These are phyloP conservation scores for Rhinatrema bivittatum DNA, from an alignment of 2,797 vertebrate species.

Conservation along the genomic window DNA sequence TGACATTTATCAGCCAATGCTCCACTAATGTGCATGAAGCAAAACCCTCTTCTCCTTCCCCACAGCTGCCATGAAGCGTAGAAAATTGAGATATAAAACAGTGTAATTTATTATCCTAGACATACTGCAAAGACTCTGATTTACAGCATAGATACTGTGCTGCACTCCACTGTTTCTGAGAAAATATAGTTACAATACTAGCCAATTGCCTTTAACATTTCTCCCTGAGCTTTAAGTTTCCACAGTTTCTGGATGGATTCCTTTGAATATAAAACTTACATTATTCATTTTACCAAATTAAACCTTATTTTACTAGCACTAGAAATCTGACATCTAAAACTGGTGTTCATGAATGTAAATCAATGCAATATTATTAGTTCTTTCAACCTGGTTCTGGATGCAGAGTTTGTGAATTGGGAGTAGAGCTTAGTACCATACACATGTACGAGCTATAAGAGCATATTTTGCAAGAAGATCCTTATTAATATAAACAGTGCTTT, in stretches of 20 bases:
- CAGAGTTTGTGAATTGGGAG: no score
- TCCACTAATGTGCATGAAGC: neutral
- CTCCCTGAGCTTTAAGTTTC: constrained; percentile 19
- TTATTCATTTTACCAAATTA: constrained; percentile 36
- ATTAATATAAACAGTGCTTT: no score
- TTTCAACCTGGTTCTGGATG: constrained; percentile 23
- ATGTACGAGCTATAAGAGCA: no score
- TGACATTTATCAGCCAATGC: neutral
- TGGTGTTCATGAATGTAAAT: constrained; percentile 29
- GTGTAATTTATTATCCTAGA: constrained; percentile 17
- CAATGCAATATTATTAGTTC: constrained; percentile 32
- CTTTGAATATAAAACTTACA: constrained; percentile 21
- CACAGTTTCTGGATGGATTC: no score
- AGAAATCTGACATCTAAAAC: constrained; percentile 33
- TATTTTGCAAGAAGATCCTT: no score
- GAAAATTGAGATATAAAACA: constrained; percentile 16
- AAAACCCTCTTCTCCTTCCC: constrained; percentile 13
- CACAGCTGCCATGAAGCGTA: constrained; percentile 3
- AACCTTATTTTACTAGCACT: constrained; percentile 40
- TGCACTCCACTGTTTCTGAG: constrained; percentile 11
- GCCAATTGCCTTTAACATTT: constrained; percentile 7
- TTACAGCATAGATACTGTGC: constrained; percentile 30
- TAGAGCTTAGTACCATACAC: no score
- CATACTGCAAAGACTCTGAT: constrained; percentile 18
- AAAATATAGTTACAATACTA: constrained; percentile 12